Conservation (phyloP, 2,113 vertebrate species). For the Ammospiza nelsoni region DNA sequence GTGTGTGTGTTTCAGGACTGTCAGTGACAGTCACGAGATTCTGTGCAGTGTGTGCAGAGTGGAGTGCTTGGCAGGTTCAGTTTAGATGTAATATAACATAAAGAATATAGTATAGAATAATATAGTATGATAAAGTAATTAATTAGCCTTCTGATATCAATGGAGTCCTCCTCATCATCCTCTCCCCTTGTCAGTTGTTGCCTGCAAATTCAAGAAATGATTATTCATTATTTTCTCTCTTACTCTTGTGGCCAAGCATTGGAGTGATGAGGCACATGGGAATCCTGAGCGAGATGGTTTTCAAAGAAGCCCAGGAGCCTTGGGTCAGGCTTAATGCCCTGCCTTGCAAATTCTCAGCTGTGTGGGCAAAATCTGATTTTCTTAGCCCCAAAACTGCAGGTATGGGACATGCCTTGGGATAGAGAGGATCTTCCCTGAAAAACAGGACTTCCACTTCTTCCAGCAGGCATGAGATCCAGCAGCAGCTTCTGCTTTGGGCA, state of each 20-base stretch:
- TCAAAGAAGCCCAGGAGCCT: neutral
- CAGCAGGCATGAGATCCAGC: neutral
- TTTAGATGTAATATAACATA: too few species aligned
- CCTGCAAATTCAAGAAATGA: neutral
- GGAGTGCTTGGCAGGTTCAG: too few species aligned
- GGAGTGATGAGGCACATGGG: fast-evolving
- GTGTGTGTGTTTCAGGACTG: too few species aligned
- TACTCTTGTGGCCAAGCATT: neutral
- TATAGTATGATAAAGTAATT: too few species aligned
- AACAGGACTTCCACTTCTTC: neutral
- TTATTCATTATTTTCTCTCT: neutral
- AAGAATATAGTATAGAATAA: too few species aligned
- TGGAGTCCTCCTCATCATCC: too few species aligned
- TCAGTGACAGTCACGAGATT: too few species aligned
- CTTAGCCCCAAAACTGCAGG: neutral
- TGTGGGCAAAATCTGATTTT: neutral
- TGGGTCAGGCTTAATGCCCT: neutral
- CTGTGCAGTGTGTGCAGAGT: too few species aligned
- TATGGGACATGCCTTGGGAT: neutral
- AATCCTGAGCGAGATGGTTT: neutral
- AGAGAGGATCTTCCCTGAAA: neutral
- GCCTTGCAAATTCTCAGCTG: neutral
- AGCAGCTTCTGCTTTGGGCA: neutral
- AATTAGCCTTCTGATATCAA: too few species aligned
- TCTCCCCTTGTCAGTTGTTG: too few species aligned